These are phyloP conservation scores for Drosophila funebris DNA, from an alignment of 1,140 invertebrate genomes.

Conservation along the genomic window DNA sequence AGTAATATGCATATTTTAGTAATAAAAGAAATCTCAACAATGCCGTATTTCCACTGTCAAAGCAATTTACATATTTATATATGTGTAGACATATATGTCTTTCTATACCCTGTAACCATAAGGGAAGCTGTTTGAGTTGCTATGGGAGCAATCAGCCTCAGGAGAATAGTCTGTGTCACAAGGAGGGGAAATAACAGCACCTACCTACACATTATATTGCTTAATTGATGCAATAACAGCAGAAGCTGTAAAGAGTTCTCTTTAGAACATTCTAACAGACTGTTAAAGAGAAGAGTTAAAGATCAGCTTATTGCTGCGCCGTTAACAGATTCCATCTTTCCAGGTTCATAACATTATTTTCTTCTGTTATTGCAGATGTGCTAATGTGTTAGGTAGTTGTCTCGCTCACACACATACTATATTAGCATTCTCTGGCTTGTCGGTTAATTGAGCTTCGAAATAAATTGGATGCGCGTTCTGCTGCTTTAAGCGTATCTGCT, in stretches of 20 bases:
- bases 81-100: constrained; percentile 16
- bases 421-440: too few species aligned
- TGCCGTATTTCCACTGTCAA: constrained; percentile 56
- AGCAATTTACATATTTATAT: constrained; percentile 62
- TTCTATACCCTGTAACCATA: constrained; percentile 20
- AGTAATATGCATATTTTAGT: constrained; percentile 68
- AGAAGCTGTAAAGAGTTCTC: too few species aligned
- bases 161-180: neutral
- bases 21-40: constrained; percentile 65
- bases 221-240: too few species aligned
- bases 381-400: too few species aligned
- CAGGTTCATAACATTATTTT: too few species aligned
- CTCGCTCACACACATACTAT: too few species aligned
- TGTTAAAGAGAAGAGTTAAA: neutral
- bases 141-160: too few species aligned
- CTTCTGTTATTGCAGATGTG: too few species aligned
- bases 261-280: neutral
- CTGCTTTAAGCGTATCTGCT: neutral
- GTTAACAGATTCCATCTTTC: too few species aligned
- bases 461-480: neutral
- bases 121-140: neutral
- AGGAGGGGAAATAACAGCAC: neutral
- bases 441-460: too few species aligned
- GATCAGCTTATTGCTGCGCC: too few species aligned
- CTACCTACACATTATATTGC: too few species aligned